Base-by-base conservation (phyloP, 2,113 vertebrate species). In the Catharus minimus region DNA sequence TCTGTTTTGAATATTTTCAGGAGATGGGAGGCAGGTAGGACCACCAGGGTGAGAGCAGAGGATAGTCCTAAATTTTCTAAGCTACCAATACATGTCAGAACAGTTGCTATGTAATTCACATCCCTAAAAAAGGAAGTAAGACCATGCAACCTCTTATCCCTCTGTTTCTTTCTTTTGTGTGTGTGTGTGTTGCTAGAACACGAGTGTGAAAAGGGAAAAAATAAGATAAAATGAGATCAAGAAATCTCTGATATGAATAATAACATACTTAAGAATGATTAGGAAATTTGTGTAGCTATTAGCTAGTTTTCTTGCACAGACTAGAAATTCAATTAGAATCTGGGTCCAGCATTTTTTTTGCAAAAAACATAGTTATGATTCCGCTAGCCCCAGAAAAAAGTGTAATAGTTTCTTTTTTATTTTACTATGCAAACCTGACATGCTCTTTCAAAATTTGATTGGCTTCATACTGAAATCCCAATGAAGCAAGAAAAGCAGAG, bases 111-210 rank as follows among this genome's bases (percentile, higher is more conserved):
- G 30, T 87, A 44, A 61, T 44, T 20, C 32, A 83, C 49, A 20
- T 36, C 10, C 49, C 76, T 49, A 13, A 32, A 49, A 50, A 27
- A 22, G 1, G 27, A 10, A 43, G 9, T 13, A n/a, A 60, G 11
- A 33, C 0, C 5, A 10, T 15, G 4, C 4, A 67, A 16, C 7
- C 5, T 66, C 13, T 22, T 53, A 53, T 3, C 4, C 7, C 3
- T 32, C 2, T 17, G 1, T 41, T 38, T 58, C 30, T 26, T 20
- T 24, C 13, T 43, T 15, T 1, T 36, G 30, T 57, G 11, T 38
- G 33, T 36, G 33, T 36, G 3, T n/a, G 15, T 22, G 4, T 28
- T 15, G n/a, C 1, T 44, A 36, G 5, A 49, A 36, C 2, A 64
- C 72, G 2, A 57, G 0, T 2, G 15, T 21, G 6, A 44, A 81